These are phyloP conservation scores for Scelioninae gen. 1 DNA, from an alignment of 2,888 invertebrate genomes.

Conservation along the genomic window DNA sequence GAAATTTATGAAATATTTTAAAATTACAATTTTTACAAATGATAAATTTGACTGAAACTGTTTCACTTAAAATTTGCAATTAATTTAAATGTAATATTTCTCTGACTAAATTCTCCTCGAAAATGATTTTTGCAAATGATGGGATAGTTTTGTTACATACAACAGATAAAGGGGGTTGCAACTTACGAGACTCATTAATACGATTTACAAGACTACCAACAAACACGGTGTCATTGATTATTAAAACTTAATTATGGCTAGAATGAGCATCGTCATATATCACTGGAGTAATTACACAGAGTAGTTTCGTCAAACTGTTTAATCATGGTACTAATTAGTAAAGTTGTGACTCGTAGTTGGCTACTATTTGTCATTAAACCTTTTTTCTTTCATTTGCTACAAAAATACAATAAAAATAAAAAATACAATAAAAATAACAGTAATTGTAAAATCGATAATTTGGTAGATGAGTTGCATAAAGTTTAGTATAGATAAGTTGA, in stretches of 20 bases:
- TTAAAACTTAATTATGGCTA: constrained; percentile 57
- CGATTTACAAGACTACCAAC: constrained; percentile 17
- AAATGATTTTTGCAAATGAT: too few relatives aligned
- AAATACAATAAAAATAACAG: neutral
- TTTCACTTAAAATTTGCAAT: too few relatives aligned
- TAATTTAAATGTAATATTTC: too few relatives aligned
- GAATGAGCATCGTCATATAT: constrained; percentile 59
- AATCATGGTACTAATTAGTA: constrained; percentile 59
- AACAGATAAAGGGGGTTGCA: constrained; percentile 1
- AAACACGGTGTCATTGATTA: constrained; percentile 36
- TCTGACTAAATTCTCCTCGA: too few relatives aligned
- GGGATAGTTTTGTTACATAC: constrained; percentile 1
- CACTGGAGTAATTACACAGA: constrained; percentile 38
- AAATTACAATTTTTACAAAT: too few relatives aligned
- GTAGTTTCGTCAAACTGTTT: constrained; percentile 41
- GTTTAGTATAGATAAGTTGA: too few relatives aligned
- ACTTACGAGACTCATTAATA: constrained; percentile 28
- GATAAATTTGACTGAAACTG: too few relatives aligned
- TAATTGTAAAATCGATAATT: constrained; percentile 32
- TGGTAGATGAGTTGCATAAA: constrained; percentile 49
- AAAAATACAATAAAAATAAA: constrained; percentile 2
- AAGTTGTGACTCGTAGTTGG: constrained; percentile 21
- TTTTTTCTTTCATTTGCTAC: constrained; percentile 2
- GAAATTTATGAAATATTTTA: too few relatives aligned
- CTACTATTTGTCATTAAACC: constrained; percentile 19